phyloP scores from a whole-genome alignment of 2,113 vertebrate genomes.

The Toxostoma redivivum region DNA sequence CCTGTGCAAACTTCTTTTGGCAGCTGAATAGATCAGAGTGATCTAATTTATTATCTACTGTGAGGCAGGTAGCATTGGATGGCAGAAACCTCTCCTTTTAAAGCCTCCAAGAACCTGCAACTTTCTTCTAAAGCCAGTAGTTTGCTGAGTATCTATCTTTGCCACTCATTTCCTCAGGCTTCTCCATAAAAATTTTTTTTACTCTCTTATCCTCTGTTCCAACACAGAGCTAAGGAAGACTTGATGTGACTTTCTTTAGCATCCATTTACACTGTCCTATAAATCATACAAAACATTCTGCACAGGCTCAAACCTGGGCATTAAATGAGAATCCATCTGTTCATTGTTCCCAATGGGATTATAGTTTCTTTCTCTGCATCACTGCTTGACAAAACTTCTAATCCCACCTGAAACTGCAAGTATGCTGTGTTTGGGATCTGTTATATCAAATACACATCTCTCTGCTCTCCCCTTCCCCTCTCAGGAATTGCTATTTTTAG shows the following conservation, averaged over 20 bases:
- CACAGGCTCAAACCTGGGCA: constrained; percentile 26
- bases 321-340: constrained; percentile 21
- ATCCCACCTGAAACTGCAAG: not conserved
- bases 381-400: constrained; percentile 23
- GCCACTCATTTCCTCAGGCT: not conserved
- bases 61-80: not conserved
- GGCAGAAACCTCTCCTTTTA: not conserved
- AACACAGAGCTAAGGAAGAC: not conserved
- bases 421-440: not conserved
- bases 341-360: constrained; percentile 29
- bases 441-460: not conserved
- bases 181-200: not conserved
- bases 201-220: not conserved
- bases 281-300: constrained; percentile 35
- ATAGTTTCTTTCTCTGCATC: constrained; percentile 1
- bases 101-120: not conserved
- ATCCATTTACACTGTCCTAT: constrained; percentile 21
- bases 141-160: not conserved
- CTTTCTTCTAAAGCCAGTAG: not conserved
- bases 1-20: not conserved
- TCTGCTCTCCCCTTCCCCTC: not conserved
- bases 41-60: not conserved
- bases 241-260: constrained; percentile 36
- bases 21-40: not conserved
- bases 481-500: constrained; percentile 26